Evolutionary conservation across 2,113 vertebrate genomes (phyloP).

Genomic region (Myotis davidii): DNA sequence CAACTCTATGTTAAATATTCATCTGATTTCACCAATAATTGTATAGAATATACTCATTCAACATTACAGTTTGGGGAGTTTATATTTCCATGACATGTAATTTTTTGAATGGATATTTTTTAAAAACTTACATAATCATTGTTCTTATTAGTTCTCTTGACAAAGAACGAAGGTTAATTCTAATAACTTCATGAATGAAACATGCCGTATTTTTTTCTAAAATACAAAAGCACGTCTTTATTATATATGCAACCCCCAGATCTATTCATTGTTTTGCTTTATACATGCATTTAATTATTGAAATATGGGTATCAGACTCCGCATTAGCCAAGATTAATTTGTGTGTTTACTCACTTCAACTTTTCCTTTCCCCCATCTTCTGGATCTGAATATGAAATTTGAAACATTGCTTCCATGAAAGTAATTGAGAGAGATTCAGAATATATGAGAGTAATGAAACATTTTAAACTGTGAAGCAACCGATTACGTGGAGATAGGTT

Average conservation of each 20-base stretch:
- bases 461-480: slow-evolving; percentile 5
- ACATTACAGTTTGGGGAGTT: not conserved
- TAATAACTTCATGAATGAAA: not conserved
- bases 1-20: slow-evolving; percentile 23
- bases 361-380: not conserved
- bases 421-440: slow-evolving; percentile 9
- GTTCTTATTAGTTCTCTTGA: not conserved
- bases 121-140: not conserved
- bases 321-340: not conserved
- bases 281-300: not conserved
- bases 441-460: slow-evolving; percentile 21
- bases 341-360: not conserved
- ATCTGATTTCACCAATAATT: slow-evolving; percentile 2
- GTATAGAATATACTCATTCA: not conserved
- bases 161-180: slow-evolving; percentile 23
- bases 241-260: not conserved
- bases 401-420: not conserved
- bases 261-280: slow-evolving; percentile 27
- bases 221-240: not conserved
- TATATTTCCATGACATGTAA: not conserved
- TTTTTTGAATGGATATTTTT: not conserved
- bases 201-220: not conserved
- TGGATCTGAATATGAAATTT: slow-evolving; percentile 16
- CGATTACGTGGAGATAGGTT: not conserved
- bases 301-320: not conserved